Base-by-base conservation (phyloP, 2,797 vertebrate genomes). In the Tadarida brasiliensis region DNA sequence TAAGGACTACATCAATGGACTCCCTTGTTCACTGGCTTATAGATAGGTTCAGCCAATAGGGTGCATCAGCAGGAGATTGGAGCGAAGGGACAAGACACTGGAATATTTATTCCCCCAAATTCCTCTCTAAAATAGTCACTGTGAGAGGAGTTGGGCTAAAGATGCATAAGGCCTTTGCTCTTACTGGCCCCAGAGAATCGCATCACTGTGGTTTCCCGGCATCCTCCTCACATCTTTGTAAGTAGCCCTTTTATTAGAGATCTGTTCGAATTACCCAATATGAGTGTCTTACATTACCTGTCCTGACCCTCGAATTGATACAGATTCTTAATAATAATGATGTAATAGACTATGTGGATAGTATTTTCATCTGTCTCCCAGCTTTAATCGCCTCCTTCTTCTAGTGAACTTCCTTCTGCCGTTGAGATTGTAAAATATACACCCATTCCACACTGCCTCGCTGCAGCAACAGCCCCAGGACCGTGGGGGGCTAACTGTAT, bases 401-500 rank as follows among this genome's bases (percentile, higher is more conserved):
- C 82, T 57, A 24, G 54, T 56, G 33, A 76, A 16, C 57, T 7
- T 39, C 24, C 63, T 78, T 19, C 22, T 49, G 67, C 74, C 56
- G 11, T 56, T 54, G 54, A 35, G 4, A 3, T 5, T 33, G 10
- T 56, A n/a, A 77, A 63, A 92, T 44, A 89, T 28, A 17, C 3
- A 2, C 30, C 76, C 33, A 3, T 17, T 51, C 7, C n/a, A 16
- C 47, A 5, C 33, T 30, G 7, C 35, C 30, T 61, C 26, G 19
- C 56, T n/a, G 11, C 35, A 77, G 6, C 9, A 20, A 39, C 15
- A 8, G 20, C 26, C 24, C 44, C 54, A 15, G 33, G 85, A 26
- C 61, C 2, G 7, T 1, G 35, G 14, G 15, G 30, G 33, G 44
- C 10, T 3, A 8, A 7, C 3, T 33, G 3, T 44, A 3, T 22